A percentile compares a stretch with the other conserved stretches of the same genome.
phyloP scores from a whole-genome alignment of 53 echinoderm and acorn worm genomes.

The Echinometra lucunter region DNA sequence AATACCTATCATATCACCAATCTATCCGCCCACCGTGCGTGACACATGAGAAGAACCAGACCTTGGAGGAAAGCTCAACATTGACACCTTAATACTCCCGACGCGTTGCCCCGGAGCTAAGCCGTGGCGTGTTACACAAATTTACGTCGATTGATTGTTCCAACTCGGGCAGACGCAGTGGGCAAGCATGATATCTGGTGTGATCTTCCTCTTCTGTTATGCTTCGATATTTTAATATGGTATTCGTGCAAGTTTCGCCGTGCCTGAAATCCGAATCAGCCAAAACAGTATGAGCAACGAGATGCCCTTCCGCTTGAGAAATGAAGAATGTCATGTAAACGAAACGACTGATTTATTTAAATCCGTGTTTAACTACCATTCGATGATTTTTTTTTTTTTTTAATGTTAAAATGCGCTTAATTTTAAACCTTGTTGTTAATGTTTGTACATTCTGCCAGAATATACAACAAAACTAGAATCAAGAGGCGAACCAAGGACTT shows the following conservation, averaged over 20 bases:
- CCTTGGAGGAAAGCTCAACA: neutral
- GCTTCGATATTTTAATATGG: neutral
- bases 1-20: neutral
- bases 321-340: too few species aligned
- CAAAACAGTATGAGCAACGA: neutral
- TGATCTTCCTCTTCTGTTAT: neutral
- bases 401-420: too few species aligned
- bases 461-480: too few species aligned
- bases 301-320: too few species aligned
- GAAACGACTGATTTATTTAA: too few species aligned
- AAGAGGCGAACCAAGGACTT: too few species aligned
- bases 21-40: neutral
- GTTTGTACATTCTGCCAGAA: too few species aligned
- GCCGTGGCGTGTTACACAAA: neutral
- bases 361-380: too few species aligned
- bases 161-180: too few species aligned
- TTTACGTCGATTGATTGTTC: neutral
- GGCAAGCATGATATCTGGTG: neutral
- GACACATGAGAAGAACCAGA: neutral
- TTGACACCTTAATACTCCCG: neutral
- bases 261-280: neutral
- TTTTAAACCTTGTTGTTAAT: too few species aligned
- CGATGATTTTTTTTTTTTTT: too few species aligned
- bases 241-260: neutral
- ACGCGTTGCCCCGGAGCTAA: neutral